Percentiles rank a stretch among this genome's conserved stretches.
phyloP scores from a whole-genome alignment of 2,113 vertebrate genomes.

The Mellivora capensis region DNA sequence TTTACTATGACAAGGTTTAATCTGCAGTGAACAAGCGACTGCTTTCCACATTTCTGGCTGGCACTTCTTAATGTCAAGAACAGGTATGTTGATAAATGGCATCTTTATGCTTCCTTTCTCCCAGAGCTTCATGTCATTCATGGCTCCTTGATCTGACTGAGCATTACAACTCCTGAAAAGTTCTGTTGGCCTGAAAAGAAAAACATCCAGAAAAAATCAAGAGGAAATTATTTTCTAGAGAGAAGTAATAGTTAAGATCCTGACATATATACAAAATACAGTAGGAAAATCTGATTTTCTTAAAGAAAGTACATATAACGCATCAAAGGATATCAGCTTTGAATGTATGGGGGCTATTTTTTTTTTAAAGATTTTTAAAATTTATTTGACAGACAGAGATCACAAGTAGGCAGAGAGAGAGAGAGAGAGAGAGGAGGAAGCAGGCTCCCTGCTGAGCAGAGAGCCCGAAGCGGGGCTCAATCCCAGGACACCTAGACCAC shows the following conservation, averaged over 20 bases:
- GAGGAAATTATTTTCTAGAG: conserved; percentile 17
- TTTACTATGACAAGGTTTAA: conserved; percentile 98
- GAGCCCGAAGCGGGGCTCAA: too few relatives aligned
- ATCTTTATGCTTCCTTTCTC: conserved; percentile 98
- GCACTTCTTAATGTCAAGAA: conserved; percentile 96
- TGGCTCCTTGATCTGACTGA: conserved; percentile 97
- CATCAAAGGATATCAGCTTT: not conserved
- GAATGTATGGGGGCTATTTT: not conserved
- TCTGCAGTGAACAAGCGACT: conserved; percentile 95
- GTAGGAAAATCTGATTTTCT: not conserved
- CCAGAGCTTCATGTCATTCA: conserved; percentile 99
- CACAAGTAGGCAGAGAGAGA: too few relatives aligned
- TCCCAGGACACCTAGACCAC: too few relatives aligned
- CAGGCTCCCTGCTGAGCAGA: too few relatives aligned
- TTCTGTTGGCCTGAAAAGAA: conserved; percentile 91
- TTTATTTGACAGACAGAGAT: too few relatives aligned
- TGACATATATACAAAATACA: not conserved
- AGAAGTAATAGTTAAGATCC: not conserved
- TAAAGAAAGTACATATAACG: not conserved
- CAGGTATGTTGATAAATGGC: conserved; percentile 98
- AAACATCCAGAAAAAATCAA: conserved; percentile 43
- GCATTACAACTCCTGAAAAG: conserved; percentile 97
- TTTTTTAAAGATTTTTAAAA: too few relatives aligned
- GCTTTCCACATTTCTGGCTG: conserved; percentile 98
- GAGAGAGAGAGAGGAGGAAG: too few relatives aligned